phyloP scores from a whole-genome alignment of 2,113 vertebrate genomes.

The Miniopterus natalensis region DNA sequence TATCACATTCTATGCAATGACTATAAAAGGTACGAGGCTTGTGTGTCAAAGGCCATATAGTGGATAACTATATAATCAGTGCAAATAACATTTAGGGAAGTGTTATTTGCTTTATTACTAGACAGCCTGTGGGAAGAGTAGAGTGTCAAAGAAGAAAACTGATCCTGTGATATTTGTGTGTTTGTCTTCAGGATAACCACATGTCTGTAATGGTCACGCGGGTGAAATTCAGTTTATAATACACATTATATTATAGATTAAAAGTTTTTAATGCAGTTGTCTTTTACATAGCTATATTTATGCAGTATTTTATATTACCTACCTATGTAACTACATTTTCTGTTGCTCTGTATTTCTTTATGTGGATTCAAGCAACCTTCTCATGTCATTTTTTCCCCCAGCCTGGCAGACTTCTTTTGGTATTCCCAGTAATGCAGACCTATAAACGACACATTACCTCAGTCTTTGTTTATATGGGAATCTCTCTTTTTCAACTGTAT shows the following conservation, averaged over 20 bases:
- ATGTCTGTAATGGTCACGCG: background rate
- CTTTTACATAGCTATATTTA: background rate
- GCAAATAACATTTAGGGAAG: constrained; percentile 47
- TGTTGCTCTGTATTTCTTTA: background rate
- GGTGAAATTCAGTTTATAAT: constrained; percentile 36
- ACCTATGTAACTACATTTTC: background rate
- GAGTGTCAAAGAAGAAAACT: constrained; percentile 43
- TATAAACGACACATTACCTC: background rate
- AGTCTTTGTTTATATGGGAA: background rate
- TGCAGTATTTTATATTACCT: background rate
- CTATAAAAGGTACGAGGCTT: background rate
- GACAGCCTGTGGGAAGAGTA: constrained; percentile 40
- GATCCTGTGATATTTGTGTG: constrained; percentile 25
- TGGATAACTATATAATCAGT: constrained; percentile 34
- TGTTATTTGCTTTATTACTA: constrained; percentile 54
- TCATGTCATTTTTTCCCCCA: background rate
- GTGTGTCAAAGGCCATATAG: background rate
- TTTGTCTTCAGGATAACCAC: background rate
- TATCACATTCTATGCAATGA: background rate
- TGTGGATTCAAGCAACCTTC: background rate
- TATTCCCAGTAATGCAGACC: background rate
- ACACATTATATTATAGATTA: background rate
- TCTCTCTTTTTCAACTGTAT: background rate
- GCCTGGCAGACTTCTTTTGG: background rate
- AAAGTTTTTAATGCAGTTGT: background rate